Evolutionary conservation across 2,888 invertebrate species (phyloP), one percentile per base, ranked within the genome.

Genomic region (Elegia similella): DNA sequence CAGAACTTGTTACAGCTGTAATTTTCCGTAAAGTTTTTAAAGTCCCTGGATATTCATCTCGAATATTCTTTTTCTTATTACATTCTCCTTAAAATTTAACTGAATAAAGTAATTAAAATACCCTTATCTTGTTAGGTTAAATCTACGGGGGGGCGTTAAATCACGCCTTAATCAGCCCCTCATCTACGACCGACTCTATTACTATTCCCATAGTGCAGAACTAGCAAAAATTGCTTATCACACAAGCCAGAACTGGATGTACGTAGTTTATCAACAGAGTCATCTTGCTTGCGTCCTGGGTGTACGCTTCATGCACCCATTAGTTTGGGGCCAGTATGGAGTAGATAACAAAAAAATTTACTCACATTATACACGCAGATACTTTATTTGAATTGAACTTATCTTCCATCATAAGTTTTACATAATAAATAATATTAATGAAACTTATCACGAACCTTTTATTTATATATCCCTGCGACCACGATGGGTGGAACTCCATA

Each of bases 191-290:
- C 15, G 15, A 13, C 17, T 17, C 16, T 17, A 50, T 32, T 48
- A 34, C 50, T 50, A 50, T 32, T 50, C 50, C 34, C 54, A 43
- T 44, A 15, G 30, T 55, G 54, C 44, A 46, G 43, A 12, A 46
- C 44, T 44, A 55, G 46, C 54, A 55, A 55, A 55, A 55, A 55
- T 46, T 30, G 30, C 44, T 55, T 55, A 55, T 55, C 54, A 16
- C 44, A 17, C 30, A 44, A 10, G 16, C 44, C 44, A 44, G 44
- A 23, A 23, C 23, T 23, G 23, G 53, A 42, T 29, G 42, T 32
- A 17, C 30, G 7, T 55, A 55, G 54, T 55, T 55, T 44, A 44
- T 44, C 54, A 55, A 32, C 30, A 32, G 34, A 44, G 54, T 30
- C 17, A 55, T 55, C 44, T 32, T 16, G 16, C 43, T 44, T 32